phyloP scores from a whole-genome alignment of 2,113 vertebrate genomes.

The Plecturocebus donacophilus region DNA sequence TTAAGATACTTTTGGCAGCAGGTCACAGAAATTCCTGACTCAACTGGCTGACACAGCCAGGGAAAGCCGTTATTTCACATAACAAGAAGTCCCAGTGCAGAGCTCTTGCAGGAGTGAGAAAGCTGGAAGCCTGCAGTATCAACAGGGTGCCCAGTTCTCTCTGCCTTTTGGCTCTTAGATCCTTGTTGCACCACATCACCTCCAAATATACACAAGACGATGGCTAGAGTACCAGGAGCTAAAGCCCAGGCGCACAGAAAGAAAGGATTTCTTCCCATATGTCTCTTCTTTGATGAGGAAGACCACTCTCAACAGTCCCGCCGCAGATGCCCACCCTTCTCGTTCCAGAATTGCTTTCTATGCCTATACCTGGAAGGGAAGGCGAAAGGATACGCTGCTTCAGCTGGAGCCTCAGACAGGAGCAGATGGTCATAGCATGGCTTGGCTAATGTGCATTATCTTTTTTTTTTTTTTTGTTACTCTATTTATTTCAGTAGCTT shows the following conservation, averaged over 20 bases:
- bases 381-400: background rate
- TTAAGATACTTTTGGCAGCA: background rate
- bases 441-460: background rate
- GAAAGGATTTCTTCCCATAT: accelerated
- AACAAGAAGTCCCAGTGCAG: background rate
- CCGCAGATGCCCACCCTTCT: background rate
- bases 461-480: background rate
- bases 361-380: background rate
- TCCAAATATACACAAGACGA: background rate
- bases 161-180: background rate
- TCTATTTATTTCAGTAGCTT: no score
- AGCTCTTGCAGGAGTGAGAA: background rate
- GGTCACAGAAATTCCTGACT: background rate
- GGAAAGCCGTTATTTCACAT: background rate
- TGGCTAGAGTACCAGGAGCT: background rate
- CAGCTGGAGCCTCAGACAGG: background rate
- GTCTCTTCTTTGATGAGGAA: background rate
- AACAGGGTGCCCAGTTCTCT: background rate
- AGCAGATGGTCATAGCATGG: background rate
- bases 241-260: background rate
- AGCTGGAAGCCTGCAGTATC: background rate
- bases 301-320: accelerated
- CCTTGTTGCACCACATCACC: background rate
- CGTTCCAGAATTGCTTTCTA: background rate
- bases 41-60: background rate